Evolutionary conservation across 2,113 vertebrate species (phyloP), one percentile per base, ranked within the genome.

Genomic region (Mastomys natalensis): DNA sequence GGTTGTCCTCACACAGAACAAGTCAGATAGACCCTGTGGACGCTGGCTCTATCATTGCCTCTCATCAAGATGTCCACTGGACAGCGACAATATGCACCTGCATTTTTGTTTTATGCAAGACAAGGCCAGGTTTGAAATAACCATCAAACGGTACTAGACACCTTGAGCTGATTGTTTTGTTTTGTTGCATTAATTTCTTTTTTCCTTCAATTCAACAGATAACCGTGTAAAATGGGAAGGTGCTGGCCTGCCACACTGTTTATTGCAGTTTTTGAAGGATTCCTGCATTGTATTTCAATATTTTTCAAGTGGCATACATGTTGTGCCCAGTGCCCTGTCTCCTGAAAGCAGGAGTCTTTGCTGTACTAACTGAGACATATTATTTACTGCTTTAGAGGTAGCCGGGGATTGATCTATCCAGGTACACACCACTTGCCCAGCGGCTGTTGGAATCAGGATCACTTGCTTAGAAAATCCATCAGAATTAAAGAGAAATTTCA

Each of bases 381-480:
- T 95, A 96, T 95, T 96, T 87, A 53, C 86, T 55, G 16, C 86
- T 94, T 48, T n/a, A 43, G 77, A 97, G 55, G 89, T 62, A 98
- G 80, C 95, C 97, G 87, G 72, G 68, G 93, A 96, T 96, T 95
- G 95, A 97, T 98, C 97, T 96, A 97, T 92, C 40, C 90, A 95
- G 78, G 88, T 89, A 97, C 17, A 29, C 74, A 92, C 78, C 48
- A 48, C 89, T 96, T 43, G 77, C 82, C 81, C 82, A 97, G 93
- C 97, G 97, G 97, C 94, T 95, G 94, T 84, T 95, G 78, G 34
- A 97, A 94, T 98, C 97, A 96, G 70, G 88, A 97, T 91, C 96
- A 94, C 95, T 98, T 96, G 86, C 97, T 96, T 96, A 97, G 95
- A 95, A 97, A 97, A 98, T 97, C 95, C 82, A 96, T 98, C 97